These are phyloP conservation scores for Abscondita cerata DNA, from an alignment of 2,888 invertebrate species.

Conservation along the genomic window DNA sequence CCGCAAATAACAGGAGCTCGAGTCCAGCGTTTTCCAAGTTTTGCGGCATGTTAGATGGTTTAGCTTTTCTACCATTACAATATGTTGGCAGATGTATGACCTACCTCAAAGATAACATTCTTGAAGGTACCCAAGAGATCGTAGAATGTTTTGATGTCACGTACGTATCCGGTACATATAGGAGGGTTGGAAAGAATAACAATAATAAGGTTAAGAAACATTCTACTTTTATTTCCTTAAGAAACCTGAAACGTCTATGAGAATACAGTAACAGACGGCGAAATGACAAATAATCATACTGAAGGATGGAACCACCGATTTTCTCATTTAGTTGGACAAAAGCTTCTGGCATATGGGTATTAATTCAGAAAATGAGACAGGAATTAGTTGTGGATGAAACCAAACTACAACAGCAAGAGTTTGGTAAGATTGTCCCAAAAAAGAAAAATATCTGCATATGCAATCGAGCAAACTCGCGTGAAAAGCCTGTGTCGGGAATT, in stretches of 20 bases:
- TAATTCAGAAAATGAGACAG: background rate
- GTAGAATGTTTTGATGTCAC: background rate
- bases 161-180: slow-evolving; percentile 2
- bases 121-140: background rate
- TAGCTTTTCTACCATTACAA: slow-evolving; percentile 4
- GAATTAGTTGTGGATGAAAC: slow-evolving; percentile 6
- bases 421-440: background rate
- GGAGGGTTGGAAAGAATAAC: background rate
- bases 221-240: background rate
- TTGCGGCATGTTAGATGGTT: background rate
- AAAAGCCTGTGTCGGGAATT: background rate
- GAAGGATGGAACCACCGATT: too few relatives aligned
- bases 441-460: background rate
- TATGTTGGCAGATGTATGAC: background rate
- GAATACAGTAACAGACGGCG: background rate
- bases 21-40: background rate
- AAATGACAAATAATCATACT: too few relatives aligned
- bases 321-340: too few relatives aligned
- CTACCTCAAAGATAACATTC: background rate
- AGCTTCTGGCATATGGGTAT: background rate
- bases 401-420: slow-evolving; percentile 5
- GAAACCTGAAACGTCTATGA: slow-evolving; percentile 1
- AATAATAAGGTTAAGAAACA: background rate
- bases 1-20: too few relatives aligned
- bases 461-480: too few relatives aligned